Conservation (phyloP, 2,113 vertebrate genomes). For the Tachysurus fulvidraco region DNA sequence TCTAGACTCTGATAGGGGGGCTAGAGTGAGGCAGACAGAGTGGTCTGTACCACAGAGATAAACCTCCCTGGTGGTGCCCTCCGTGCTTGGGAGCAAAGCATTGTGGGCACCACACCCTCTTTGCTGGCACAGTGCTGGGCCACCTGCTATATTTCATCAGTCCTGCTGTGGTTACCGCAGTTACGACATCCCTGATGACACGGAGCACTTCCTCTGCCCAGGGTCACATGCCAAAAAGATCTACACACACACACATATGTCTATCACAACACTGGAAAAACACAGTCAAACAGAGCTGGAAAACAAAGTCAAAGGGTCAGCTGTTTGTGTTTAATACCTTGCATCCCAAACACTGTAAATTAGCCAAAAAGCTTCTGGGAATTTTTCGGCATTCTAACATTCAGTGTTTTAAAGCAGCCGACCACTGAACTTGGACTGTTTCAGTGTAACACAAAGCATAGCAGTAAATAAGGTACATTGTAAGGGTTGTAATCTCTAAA, state of each 20-base stretch:
- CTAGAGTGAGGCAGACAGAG: slow-evolving; percentile 34
- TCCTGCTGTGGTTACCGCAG: slow-evolving; percentile 37
- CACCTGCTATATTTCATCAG: slow-evolving; percentile 53
- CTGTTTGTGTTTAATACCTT: neutral
- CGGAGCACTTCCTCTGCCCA: slow-evolving; percentile 48
- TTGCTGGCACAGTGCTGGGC: slow-evolving; percentile 37
- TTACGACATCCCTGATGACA: slow-evolving; percentile 55
- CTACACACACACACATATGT: neutral
- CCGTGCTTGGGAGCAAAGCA: slow-evolving; percentile 22
- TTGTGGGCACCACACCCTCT: slow-evolving; percentile 48
- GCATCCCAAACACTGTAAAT: neutral
- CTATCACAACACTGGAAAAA: slow-evolving; percentile 4
- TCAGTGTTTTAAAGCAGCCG: neutral
- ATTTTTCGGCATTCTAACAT: neutral
- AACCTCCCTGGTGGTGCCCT: slow-evolving; percentile 16
- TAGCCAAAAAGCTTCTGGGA: neutral
- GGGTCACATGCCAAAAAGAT: slow-evolving; percentile 31
- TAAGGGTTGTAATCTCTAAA: neutral
- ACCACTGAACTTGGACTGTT: neutral
- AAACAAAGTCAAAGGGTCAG: slow-evolving; percentile 24
- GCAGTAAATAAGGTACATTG: neutral
- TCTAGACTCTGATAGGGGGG: slow-evolving; percentile 54
- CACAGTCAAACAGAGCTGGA: slow-evolving; percentile 3
- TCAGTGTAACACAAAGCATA: neutral
- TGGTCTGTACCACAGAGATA: slow-evolving; percentile 67